Conservation (phyloP, 2,113 vertebrate species). For the Glaucomys volans region DNA sequence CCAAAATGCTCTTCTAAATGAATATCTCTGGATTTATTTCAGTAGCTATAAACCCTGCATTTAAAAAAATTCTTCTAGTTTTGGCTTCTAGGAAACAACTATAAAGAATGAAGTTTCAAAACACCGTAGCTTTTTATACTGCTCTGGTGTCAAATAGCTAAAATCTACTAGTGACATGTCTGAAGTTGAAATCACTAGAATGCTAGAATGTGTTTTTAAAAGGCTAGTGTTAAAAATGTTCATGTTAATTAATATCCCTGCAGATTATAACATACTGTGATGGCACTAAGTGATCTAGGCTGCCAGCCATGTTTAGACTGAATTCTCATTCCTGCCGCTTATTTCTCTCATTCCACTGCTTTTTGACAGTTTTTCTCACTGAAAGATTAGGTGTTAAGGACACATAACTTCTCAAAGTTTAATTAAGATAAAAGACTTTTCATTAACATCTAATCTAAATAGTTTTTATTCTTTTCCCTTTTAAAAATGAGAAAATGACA, state of each 20-base stretch:
- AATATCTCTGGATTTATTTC: not conserved
- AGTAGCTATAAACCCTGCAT: not conserved
- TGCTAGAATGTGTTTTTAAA: not conserved
- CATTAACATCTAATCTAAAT: constrained; percentile 10
- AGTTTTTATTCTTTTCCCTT: not conserved
- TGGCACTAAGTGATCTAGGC: not conserved
- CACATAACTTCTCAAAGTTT: not conserved
- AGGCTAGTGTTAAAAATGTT: not conserved
- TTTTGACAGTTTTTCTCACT: not conserved
- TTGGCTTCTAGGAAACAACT: not conserved
- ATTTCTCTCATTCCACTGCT: not conserved
- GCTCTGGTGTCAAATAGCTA: not conserved
- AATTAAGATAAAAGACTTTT: not conserved
- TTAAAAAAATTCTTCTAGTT: not conserved
- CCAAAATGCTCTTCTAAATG: constrained; percentile 5
- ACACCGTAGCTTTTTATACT: not conserved
- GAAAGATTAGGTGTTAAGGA: constrained; percentile 5
- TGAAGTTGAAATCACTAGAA: not conserved
- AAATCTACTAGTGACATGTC: not conserved
- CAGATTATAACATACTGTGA: not conserved
- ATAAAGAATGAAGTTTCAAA: not conserved
- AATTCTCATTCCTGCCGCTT: not conserved
- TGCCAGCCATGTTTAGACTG: not conserved
- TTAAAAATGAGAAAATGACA: not conserved
- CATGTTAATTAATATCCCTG: not conserved